Evolutionary conservation across 1,140 invertebrate genomes (phyloP), one percentile per base, ranked within the genome.

Genomic region (Apolygus lucorum): DNA sequence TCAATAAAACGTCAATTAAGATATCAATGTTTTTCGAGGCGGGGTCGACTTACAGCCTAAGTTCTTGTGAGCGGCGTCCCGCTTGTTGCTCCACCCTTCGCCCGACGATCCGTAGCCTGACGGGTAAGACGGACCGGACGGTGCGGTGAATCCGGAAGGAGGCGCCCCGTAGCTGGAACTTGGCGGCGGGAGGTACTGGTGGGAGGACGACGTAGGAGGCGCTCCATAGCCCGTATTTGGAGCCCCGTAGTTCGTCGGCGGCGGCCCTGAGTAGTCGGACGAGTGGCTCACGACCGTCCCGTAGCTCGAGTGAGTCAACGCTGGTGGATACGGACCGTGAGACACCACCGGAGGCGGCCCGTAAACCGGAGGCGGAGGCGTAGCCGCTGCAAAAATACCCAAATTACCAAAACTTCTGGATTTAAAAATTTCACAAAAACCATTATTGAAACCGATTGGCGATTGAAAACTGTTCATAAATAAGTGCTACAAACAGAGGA

Each of bases 291-390:
- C 28, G 8, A 28, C 52, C 2, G 52, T 11, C 22, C 63, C 63
- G 22, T 64, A 64, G 63, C 63, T 64, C 63, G 63, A 64, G 13
- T 27, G 63, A 17, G 22, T 27, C 22, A 26, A 21, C 1, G 28
- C 52, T 26, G 67, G 29, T 14, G 52, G 52, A 2, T 54, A 52
- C 25, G 63, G 26, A 2, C 69, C 69, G 17, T n/a, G 29, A n/a
- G n/a, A n/a, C n/a, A n/a, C n/a, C 22, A 25, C 8, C 17, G 22
- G 8, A 24, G 68, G 68, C 29, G 68, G 68, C 28, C 68, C 68
- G 62, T 69, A 69, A 22, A 26, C 28, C 1, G 70, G 59, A 26
- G 70, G 65, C 22, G 63, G 52, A 69, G 63, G 27, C 24, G 28
- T 11, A 54, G 49, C 2, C 24, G 52, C 26, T 24, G 24, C 54